Conservation (phyloP, 2,113 vertebrate genomes). For the Carlito syrichta region DNA sequence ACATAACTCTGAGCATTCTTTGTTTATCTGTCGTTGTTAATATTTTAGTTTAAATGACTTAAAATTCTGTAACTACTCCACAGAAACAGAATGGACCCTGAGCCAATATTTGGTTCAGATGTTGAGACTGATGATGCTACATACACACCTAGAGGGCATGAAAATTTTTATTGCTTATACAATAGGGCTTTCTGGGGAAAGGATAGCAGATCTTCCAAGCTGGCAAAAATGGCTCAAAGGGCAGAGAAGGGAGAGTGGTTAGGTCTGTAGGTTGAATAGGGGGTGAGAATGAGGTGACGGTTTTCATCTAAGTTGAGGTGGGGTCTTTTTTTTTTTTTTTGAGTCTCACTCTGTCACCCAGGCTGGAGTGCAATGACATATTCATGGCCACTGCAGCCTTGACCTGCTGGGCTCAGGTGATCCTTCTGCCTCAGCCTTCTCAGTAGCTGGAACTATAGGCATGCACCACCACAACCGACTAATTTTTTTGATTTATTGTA, state of each 20-base stretch:
- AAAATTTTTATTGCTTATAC: not conserved
- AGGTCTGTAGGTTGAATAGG: not conserved
- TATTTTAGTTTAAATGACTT: not conserved
- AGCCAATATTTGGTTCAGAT: not conserved
- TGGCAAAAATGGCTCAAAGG: not conserved
- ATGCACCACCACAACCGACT: too few relatives aligned
- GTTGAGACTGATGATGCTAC: not conserved
- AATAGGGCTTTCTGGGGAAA: not conserved
- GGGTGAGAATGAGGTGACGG: accelerated
- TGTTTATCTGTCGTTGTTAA: too few relatives aligned
- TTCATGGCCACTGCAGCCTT: too few relatives aligned
- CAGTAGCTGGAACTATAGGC: too few relatives aligned
- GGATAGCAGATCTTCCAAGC: accelerated
- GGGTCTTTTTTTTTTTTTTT: too few relatives aligned
- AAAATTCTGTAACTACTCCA: not conserved
- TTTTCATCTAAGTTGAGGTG: not conserved
- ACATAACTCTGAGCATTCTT: not conserved
- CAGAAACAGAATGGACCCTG: not conserved
- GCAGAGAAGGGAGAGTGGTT: not conserved
- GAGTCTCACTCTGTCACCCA: too few relatives aligned
- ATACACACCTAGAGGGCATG: not conserved
- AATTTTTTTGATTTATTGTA: too few relatives aligned
- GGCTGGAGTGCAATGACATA: too few relatives aligned
- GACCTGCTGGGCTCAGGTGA: too few relatives aligned
- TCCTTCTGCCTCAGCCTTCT: too few relatives aligned